Evolutionary conservation across 2,888 invertebrate genomes (phyloP).

Genomic region (Tipula confusa): DNA sequence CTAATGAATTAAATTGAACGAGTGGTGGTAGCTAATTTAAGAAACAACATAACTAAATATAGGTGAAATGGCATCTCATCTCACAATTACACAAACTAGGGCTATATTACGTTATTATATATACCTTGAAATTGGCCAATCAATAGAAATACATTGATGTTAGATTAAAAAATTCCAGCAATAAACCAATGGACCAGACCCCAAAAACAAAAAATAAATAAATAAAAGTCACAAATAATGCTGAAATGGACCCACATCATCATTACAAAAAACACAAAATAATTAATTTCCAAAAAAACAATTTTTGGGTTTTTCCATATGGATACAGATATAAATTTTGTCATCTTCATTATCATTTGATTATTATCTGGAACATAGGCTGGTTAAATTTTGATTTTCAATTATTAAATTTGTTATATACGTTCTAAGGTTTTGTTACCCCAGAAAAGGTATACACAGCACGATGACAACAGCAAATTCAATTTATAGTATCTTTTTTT

Average conservation of each 20-base stretch:
- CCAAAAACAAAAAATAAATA: no score
- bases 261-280: neutral
- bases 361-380: neutral
- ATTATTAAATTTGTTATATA: neutral
- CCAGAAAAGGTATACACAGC: neutral
- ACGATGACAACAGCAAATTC: neutral
- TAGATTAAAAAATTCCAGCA: no score
- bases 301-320: neutral
- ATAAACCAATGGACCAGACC: neutral
- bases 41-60: no score
- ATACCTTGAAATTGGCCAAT: no score
- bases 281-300: neutral
- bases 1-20: no score
- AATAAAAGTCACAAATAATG: neutral
- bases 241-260: neutral
- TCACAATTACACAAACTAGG: no score
- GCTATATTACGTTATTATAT: no score
- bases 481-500: neutral
- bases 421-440: no score
- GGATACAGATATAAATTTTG: neutral
- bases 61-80: no score
- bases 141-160: no score
- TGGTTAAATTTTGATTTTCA: neutral
- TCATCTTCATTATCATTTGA: slow-evolving; percentile 7
- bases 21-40: no score